Evolutionary conservation across 2,113 vertebrate genomes (phyloP).

Genomic region (Silurus glanis): DNA sequence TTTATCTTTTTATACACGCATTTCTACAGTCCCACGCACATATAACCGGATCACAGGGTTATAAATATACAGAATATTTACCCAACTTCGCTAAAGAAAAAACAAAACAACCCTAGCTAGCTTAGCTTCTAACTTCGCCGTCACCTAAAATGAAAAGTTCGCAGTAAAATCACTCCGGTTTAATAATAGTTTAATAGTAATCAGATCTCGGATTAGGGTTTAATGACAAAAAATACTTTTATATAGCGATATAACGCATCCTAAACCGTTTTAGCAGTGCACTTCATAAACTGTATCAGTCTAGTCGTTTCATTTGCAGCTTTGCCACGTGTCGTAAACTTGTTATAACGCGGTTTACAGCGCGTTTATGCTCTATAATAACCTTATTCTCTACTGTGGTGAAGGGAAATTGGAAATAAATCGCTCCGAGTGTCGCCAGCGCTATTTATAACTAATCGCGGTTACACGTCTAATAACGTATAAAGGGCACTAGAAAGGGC

Average conservation of each 20-base stretch:
- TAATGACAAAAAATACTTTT: background rate
- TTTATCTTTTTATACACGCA: no score
- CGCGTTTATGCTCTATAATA: background rate
- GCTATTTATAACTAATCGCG: background rate
- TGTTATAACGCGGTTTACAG: background rate
- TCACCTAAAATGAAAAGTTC: background rate
- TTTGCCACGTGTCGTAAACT: background rate
- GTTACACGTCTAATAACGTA: background rate
- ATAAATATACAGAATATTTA: no score
- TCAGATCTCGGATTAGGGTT: background rate
- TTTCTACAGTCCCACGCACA: background rate
- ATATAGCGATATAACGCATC: background rate
- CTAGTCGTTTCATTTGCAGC: no score
- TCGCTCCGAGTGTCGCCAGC: background rate
- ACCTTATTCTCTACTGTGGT: background rate
- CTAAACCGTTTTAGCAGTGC: background rate
- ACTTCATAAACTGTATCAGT: background rate
- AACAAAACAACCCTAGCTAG: background rate
- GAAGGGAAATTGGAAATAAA: background rate
- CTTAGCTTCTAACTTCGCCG: background rate
- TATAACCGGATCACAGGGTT: background rate
- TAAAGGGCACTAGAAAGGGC: background rate
- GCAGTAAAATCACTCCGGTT: background rate
- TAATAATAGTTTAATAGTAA: no score
- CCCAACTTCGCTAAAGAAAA: background rate